These are phyloP conservation scores for Euwallacea fornicatus DNA, from an alignment of 1,140 invertebrate genomes.

Conservation along the genomic window DNA sequence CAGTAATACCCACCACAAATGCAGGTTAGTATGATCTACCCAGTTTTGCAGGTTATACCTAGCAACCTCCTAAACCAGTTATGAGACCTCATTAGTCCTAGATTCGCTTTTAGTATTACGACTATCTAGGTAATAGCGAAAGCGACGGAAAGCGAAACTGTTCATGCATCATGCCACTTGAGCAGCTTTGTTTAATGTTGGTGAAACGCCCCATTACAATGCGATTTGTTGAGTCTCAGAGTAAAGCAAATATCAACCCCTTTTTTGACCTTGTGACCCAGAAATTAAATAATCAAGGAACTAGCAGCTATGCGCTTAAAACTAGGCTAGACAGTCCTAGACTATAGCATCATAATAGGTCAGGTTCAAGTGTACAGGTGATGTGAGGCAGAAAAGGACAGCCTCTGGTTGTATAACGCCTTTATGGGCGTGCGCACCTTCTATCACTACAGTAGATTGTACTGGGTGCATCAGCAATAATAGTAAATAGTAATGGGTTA, in stretches of 20 bases:
- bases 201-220: not conserved
- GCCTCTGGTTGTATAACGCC: slow-evolving; percentile 31
- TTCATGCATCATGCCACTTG: not conserved
- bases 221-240: not conserved
- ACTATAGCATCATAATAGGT: slow-evolving; percentile 46
- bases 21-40: slow-evolving; percentile 41
- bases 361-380: slow-evolving; percentile 53
- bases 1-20: slow-evolving; percentile 42
- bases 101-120: slow-evolving; percentile 45
- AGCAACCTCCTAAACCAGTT: slow-evolving; percentile 14
- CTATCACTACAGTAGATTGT: not conserved
- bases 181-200: not conserved
- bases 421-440: slow-evolving; percentile 36
- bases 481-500: not conserved
- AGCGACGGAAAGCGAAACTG: no score
- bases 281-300: slow-evolving; percentile 16
- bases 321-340: slow-evolving; percentile 33
- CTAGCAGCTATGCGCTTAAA: slow-evolving; percentile 42
- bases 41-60: slow-evolving; percentile 1
- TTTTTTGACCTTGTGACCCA: not conserved
- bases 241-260: not conserved
- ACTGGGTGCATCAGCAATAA: not conserved
- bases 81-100: slow-evolving; percentile 11
- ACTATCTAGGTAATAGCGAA: no score
- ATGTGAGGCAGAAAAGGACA: slow-evolving; percentile 39